Evolutionary conservation across 2,113 vertebrate genomes (phyloP).

Genomic region (Ammospiza caudacuta): DNA sequence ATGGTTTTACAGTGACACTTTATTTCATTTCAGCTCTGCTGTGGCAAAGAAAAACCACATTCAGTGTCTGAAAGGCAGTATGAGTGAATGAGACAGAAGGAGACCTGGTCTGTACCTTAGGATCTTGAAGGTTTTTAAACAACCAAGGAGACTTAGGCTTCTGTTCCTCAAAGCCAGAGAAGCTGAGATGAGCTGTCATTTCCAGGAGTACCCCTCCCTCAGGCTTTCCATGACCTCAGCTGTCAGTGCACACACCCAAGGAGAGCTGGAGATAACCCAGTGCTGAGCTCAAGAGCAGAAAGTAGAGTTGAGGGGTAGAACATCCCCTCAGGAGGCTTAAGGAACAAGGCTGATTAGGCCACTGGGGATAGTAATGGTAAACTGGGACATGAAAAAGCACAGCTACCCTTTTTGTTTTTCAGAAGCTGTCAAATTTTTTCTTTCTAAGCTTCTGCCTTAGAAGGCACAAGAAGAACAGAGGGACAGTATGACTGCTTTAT

Average conservation of each 20-base stretch:
- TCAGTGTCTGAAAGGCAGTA: not conserved
- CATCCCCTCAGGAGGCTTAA: not conserved
- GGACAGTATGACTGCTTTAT: not conserved
- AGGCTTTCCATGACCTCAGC: not conserved
- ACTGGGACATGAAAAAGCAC: not conserved
- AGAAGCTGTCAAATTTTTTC: not conserved
- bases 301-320: not conserved
- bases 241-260: fast-evolving
- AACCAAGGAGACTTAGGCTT: not conserved
- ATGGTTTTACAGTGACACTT: not conserved
- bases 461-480: not conserved
- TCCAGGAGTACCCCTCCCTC: not conserved
- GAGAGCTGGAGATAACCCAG: not conserved
- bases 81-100: not conserved
- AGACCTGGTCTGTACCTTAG: not conserved
- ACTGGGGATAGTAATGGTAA: not conserved
- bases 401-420: not conserved
- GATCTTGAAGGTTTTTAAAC: not conserved
- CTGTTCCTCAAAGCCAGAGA: not conserved
- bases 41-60: not conserved
- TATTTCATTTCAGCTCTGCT: not conserved
- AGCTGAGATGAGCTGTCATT: not conserved
- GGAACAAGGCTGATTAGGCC: not conserved
- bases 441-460: not conserved
- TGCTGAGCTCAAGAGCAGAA: not conserved